phyloP scores from a whole-genome alignment of 2,888 invertebrate genomes.

The Nymphalis c-album region DNA sequence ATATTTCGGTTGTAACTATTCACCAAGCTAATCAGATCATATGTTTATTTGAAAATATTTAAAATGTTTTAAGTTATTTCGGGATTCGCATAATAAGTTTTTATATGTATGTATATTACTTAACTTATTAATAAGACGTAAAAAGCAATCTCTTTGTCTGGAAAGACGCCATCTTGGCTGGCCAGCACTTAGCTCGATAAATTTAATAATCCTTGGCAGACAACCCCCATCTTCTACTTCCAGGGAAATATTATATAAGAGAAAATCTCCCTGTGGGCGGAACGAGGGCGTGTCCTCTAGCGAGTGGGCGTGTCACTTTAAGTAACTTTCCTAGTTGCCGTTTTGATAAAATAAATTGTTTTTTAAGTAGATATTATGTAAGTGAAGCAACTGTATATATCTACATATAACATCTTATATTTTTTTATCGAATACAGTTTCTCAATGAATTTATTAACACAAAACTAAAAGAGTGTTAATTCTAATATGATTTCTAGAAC shows the following conservation, averaged over 20 bases:
- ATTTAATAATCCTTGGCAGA: slow-evolving; percentile 74
- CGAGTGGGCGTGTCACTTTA: slow-evolving; percentile 36
- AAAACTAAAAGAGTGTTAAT: too few species aligned
- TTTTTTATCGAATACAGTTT: too few species aligned
- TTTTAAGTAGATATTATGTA: slow-evolving; percentile 26
- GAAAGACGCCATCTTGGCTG: slow-evolving; percentile 38
- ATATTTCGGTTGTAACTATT: too few species aligned
- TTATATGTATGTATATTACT: slow-evolving; percentile 5
- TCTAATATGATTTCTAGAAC: too few species aligned
- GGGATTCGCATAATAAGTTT: neutral
- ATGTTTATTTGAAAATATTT: neutral
- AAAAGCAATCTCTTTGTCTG: slow-evolving; percentile 27
- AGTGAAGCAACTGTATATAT: slow-evolving; percentile 12
- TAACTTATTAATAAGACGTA: slow-evolving; percentile 11
- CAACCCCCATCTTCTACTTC: slow-evolving; percentile 59
- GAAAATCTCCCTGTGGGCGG: slow-evolving; percentile 39
- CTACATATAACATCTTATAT: too few species aligned
- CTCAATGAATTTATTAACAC: too few species aligned
- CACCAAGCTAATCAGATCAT: too few species aligned
- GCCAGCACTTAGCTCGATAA: slow-evolving; percentile 54
- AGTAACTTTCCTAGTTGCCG: slow-evolving; percentile 30
- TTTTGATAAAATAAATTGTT: slow-evolving; percentile 37
- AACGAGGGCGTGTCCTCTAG: slow-evolving; percentile 38
- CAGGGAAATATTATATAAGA: slow-evolving; percentile 58
- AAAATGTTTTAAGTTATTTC: neutral